These are phyloP conservation scores for Sminthopsis crassicaudata DNA, from an alignment of 2,113 vertebrate species.

Conservation along the genomic window DNA sequence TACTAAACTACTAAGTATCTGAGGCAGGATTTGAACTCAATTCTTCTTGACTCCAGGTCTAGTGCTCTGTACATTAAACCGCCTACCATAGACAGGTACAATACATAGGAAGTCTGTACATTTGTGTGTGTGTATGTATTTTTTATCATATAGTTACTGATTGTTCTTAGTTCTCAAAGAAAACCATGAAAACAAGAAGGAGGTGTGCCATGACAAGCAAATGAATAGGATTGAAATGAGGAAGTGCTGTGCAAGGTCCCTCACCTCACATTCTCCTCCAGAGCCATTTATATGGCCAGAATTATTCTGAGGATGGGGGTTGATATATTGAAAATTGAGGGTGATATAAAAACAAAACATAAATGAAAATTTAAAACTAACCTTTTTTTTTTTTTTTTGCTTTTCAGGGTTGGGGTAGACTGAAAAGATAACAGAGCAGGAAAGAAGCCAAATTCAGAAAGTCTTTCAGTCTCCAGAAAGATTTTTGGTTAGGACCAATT, in stretches of 20 bases:
- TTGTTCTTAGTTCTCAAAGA: too few relatives aligned
- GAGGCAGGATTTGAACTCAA: neutral
- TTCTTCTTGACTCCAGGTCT: neutral
- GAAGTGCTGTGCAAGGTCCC: too few relatives aligned
- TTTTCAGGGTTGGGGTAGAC: neutral
- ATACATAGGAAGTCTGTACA: neutral
- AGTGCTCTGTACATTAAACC: neutral
- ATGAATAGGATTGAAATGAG: too few relatives aligned
- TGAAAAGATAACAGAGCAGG: neutral
- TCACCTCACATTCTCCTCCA: too few relatives aligned
- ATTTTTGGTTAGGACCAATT: neutral
- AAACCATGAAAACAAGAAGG: too few relatives aligned
- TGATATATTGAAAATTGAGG: neutral
- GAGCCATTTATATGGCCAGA: too few relatives aligned
- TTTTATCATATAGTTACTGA: neutral
- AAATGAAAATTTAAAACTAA: neutral
- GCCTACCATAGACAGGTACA: neutral
- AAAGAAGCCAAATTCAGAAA: neutral
- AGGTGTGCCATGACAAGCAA: too few relatives aligned
- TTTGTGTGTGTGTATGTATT: neutral
- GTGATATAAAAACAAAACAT: neutral
- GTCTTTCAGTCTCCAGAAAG: neutral
- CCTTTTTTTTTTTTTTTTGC: neutral
- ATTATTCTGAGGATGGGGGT: neutral
- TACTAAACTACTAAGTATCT: neutral